Evolutionary conservation across 2,113 vertebrate species (phyloP), one percentile per base, ranked within the genome.

Genomic region (Lonchura striata): DNA sequence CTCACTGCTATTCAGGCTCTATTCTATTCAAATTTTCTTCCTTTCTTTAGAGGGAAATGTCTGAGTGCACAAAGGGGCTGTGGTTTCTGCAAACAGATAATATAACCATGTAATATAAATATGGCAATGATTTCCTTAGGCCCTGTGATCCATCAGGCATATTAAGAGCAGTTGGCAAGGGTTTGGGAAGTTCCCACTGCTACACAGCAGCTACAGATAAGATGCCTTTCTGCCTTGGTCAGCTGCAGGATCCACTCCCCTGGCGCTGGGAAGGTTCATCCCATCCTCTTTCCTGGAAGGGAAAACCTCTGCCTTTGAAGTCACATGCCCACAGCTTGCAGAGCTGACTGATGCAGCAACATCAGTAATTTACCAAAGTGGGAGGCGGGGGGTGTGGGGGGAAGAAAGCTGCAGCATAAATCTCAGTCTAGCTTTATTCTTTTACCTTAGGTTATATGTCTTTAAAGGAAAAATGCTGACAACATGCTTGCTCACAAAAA

Each of bases 401-500:
- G 47, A 66, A 46, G 70, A 50, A 80, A 68, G 42, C 89, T 86
- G 77, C 63, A 83, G 60, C 91, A 79, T 94, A 91, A 97, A 94
- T 94, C 93, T 89, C 70, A 44, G 7, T 49, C 86, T 79, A 35
- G 69, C 86, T 95, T 94, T 94, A 82, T 95, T 95, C 83, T 92
- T 90, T 93, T 90, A 81, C 79, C 93, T 91, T 41, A 86, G 57
- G 65, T 91, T 94, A 47, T 76, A 56, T 61, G 83, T 89, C 88
- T 95, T 95, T 79, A 92, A 96, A 84, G 37, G 65, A 89, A 91
- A 95, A 95, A 92, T 76, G 91, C 92, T 92, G 92, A 97, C 83
- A 91, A 64, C 83, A 53, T 47, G 60, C 74, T 94, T 81, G 92
- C 65, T 95, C 76, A 87, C 91, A 95, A 65, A 88, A 90, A 85